phyloP scores from a whole-genome alignment of 2,888 invertebrate species.

The Philhelius pedissequus region DNA sequence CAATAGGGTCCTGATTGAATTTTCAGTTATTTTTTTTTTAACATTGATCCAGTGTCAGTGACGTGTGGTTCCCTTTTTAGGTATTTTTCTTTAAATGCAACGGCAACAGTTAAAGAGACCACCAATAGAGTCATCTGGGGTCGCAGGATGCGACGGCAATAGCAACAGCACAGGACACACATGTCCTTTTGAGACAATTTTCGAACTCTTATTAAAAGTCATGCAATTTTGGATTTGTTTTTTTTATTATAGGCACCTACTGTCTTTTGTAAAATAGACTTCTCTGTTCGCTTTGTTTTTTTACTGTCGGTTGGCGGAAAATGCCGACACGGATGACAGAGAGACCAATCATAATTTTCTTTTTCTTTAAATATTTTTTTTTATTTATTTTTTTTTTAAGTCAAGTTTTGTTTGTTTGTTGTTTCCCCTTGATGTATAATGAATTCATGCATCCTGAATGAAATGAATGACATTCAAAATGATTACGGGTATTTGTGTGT shows the following conservation, averaged over 20 bases:
- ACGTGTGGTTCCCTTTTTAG: slow-evolving; percentile 36
- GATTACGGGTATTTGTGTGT: slow-evolving; percentile 37
- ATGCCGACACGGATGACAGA: slow-evolving; percentile 64
- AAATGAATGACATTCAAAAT: slow-evolving; percentile 46
- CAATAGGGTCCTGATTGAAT: slow-evolving; percentile 66
- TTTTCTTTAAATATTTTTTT: slow-evolving; percentile 13
- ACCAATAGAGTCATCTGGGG: slow-evolving; percentile 68
- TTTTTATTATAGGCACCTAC: neutral
- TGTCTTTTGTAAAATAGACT: slow-evolving; percentile 26
- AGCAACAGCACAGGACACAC: slow-evolving; percentile 40
- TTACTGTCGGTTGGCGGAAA: slow-evolving; percentile 58
- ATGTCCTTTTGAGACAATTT: slow-evolving; percentile 55
- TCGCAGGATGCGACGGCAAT: too few relatives aligned
- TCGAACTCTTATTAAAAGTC: slow-evolving; percentile 55
- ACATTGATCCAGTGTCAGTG: slow-evolving; percentile 3
- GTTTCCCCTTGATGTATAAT: slow-evolving; percentile 12
- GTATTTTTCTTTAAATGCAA: neutral
- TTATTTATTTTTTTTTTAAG: neutral
- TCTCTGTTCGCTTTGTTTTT: slow-evolving; percentile 64
- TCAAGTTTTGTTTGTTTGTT: slow-evolving; percentile 30
- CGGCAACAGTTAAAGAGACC: slow-evolving; percentile 40
- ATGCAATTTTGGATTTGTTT: slow-evolving; percentile 60
- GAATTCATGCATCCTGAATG: slow-evolving; percentile 29
- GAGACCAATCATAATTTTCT: slow-evolving; percentile 54
- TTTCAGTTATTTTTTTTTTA: slow-evolving; percentile 24